phyloP scores from a whole-genome alignment of 2,113 vertebrate genomes.

The Monopterus albus region DNA sequence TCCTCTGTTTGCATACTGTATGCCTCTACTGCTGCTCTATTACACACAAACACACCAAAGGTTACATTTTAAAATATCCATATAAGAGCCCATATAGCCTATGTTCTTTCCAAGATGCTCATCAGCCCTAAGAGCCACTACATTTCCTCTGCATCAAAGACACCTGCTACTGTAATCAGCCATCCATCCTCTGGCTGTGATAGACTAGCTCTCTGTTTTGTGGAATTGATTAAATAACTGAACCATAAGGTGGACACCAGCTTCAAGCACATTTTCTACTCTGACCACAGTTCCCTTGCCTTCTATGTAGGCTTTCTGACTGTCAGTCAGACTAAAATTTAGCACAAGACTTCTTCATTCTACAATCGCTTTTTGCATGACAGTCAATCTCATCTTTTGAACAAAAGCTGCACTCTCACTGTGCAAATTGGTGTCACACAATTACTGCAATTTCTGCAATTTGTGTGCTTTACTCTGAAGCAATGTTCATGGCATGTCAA shows the following conservation, averaged over 20 bases:
- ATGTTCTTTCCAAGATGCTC: constrained; percentile 32
- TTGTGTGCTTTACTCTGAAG: constrained; percentile 49
- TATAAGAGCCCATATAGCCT: constrained; percentile 6
- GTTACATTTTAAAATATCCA: constrained; percentile 31
- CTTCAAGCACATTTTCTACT: constrained; percentile 56
- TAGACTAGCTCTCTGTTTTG: constrained; percentile 36
- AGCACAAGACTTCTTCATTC: constrained; percentile 10
- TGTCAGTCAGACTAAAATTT: constrained; percentile 28
- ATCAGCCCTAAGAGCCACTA: constrained; percentile 58
- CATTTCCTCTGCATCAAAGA: constrained; percentile 56
- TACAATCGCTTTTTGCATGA: constrained; percentile 10
- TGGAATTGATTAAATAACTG: constrained; percentile 63
- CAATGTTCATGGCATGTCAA: constrained; percentile 67
- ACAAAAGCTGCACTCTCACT: constrained; percentile 51
- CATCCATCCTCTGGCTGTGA: constrained; percentile 36
- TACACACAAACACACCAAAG: constrained; percentile 3
- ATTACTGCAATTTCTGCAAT: constrained; percentile 68
- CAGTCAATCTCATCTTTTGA: constrained; percentile 55
- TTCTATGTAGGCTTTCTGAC: constrained; percentile 40
- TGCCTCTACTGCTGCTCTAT: neutral
- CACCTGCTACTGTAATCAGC: constrained; percentile 66
- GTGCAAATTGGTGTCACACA: constrained; percentile 57
- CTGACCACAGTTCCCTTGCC: constrained; percentile 5
- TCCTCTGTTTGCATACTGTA: constrained; percentile 30
- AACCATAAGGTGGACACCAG: constrained; percentile 66